Conservation (phyloP, 2,888 invertebrate species). For the Plebejus argus region DNA sequence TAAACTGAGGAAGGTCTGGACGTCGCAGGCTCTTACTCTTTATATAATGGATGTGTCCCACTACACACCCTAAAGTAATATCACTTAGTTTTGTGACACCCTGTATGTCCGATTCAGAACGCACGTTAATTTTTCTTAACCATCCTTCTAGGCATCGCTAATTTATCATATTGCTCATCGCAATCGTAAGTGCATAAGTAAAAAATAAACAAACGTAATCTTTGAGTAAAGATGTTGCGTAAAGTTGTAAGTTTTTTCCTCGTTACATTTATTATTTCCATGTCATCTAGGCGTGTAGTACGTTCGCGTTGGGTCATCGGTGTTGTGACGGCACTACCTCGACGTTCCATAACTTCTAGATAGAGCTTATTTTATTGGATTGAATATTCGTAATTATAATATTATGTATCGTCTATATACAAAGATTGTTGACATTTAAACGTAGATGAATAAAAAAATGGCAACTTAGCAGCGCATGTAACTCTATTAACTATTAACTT, state of each 20-base stretch:
- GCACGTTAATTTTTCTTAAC: background rate
- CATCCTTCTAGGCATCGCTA: background rate
- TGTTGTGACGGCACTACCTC: constrained; percentile 30
- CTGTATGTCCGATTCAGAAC: background rate
- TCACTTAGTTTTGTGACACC: no score
- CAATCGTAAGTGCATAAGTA: constrained; percentile 13
- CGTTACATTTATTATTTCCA: constrained; percentile 27
- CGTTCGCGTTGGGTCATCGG: constrained; percentile 28
- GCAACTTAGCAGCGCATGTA: no score
- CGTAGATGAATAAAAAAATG: no score
- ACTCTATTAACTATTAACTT: no score
- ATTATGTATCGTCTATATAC: no score
- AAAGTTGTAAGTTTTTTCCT: constrained; percentile 29
- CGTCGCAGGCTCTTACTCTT: no score
- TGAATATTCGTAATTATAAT: no score
- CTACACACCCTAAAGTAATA: no score
- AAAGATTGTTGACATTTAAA: no score
- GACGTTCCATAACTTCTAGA: background rate
- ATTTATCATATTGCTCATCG: constrained; percentile 13
- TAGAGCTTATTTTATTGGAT: background rate
- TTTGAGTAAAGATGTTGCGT: constrained; percentile 18
- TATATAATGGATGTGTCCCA: no score
- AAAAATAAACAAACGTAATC: constrained; percentile 23
- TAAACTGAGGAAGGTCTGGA: no score
- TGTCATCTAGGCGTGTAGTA: constrained; percentile 22